A percentile compares a stretch with the other conserved stretches of the same genome.
phyloP scores from a whole-genome alignment of 1,140 invertebrate genomes.

The Scaptomyza pallida region DNA sequence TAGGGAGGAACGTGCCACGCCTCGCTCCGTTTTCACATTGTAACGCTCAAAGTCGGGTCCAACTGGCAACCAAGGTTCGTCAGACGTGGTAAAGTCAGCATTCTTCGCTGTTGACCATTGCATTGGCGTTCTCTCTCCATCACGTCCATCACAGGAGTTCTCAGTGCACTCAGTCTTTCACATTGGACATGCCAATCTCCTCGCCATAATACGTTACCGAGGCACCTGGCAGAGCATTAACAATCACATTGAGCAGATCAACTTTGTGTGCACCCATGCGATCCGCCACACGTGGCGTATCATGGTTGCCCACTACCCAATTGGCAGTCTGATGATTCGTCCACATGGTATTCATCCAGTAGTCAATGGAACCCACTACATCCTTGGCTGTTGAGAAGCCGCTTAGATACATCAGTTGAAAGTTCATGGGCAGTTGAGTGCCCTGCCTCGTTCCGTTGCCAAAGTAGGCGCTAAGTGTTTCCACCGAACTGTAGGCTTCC shows the following conservation, averaged over 20 bases:
- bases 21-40: slow-evolving; percentile 85
- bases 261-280: slow-evolving; percentile 86
- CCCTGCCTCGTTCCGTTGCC: slow-evolving; percentile 84
- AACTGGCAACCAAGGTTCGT: slow-evolving; percentile 89
- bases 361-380: slow-evolving; percentile 81
- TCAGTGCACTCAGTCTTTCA: slow-evolving; percentile 84
- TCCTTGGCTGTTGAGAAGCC: slow-evolving; percentile 80
- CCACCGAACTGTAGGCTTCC: slow-evolving; percentile 86
- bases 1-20: slow-evolving; percentile 66
- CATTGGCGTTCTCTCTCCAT: slow-evolving; percentile 88
- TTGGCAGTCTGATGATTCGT: slow-evolving; percentile 83
- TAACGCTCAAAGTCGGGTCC: slow-evolving; percentile 85
- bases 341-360: slow-evolving; percentile 85
- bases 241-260: slow-evolving; percentile 88
- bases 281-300: slow-evolving; percentile 86
- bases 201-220: slow-evolving; percentile 92
- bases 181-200: slow-evolving; percentile 92
- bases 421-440: slow-evolving; percentile 87
- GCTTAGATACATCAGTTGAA: slow-evolving; percentile 84
- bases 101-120: slow-evolving; percentile 86
- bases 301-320: slow-evolving; percentile 87
- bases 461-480: slow-evolving; percentile 86
- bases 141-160: slow-evolving; percentile 84
- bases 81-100: slow-evolving; percentile 87
- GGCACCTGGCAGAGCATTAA: slow-evolving; percentile 89